A percentile compares a stretch with the other conserved stretches of the same genome.
These are phyloP conservation scores for Branchipolynoe longqiensis DNA, from an alignment of 2,888 invertebrate genomes.

Conservation along the genomic window DNA sequence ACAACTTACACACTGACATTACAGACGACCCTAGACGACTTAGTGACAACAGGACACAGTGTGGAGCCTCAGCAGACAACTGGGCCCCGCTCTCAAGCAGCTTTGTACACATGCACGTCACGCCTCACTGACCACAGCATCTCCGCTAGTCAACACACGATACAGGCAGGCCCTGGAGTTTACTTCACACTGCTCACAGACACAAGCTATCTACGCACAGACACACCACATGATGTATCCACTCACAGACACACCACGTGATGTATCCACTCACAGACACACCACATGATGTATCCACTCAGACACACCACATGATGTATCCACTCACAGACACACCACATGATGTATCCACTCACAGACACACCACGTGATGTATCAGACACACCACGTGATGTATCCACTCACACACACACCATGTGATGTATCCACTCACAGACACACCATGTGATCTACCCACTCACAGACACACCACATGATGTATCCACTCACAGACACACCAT, in stretches of 20 bases:
- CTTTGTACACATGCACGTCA: too few species aligned
- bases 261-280: background rate
- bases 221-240: background rate
- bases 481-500: background rate
- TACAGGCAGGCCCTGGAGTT: background rate
- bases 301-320: background rate
- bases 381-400: too few species aligned
- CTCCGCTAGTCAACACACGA: background rate
- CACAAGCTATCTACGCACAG: background rate
- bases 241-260: background rate
- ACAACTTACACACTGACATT: constrained; percentile 33
- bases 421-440: background rate
- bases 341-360: too few species aligned
- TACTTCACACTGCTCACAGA: background rate
- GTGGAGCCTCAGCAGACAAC: too few species aligned
- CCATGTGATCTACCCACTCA: background rate
- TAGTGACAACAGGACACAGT: too few species aligned
- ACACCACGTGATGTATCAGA: too few species aligned
- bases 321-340: too few species aligned
- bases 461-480: too few species aligned
- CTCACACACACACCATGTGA: background rate
- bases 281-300: too few species aligned
- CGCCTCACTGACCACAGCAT: too few species aligned
- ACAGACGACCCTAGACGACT: too few species aligned
- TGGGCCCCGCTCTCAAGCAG: too few species aligned